Evolutionary conservation across 2,888 invertebrate species (phyloP), one percentile per base, ranked within the genome.

Genomic region (Ectemnius continuus): DNA sequence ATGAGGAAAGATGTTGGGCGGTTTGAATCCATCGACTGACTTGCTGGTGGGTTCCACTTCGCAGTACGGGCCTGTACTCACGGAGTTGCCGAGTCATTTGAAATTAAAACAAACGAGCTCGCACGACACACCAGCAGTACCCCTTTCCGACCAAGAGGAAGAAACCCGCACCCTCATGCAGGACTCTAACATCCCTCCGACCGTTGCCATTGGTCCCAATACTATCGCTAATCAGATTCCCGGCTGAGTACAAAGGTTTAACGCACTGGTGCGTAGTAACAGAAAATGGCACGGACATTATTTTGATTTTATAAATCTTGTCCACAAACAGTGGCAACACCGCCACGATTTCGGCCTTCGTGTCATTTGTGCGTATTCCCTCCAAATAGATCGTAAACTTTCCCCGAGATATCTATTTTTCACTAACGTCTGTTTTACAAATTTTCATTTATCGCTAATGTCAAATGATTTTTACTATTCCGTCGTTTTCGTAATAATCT

Each of bases 41-140:
- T 90, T 91, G 90, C 91, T 91, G 90, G 90, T 90, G 91, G 91
- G 90, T 91, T 91, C 91, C 89, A 89, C 91, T 91, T 90, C 90
- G 90, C 91, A 90, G 91, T 91, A 91, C 90, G 91, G 91, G 88
- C 91, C 91, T 67, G 90, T 91, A 89, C 90, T 91, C 66, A 91
- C 91, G 56, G 91, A 91, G 85, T 80, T 90, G 78, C 91, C 91
- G 68, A 89, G 89, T 68, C 90, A 90, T 74, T 72, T 88, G 84
- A 90, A 89, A 80, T 74, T 86, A 73, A 89, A 88, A 76, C 87
- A 88, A 71, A 75, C 81, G 6, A 85, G 74, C 60, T 75, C 80
- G 4, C 79, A 84, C 13, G 86, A 87, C 66, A 82, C 85, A 20
- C 78, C 84, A 4, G 83, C 88, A 3, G 82, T 88, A 23, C 87